Evolutionary conservation across 2,797 vertebrate species (phyloP), one percentile per base, ranked within the genome.

Genomic region (Arrhamphus sclerolepis): DNA sequence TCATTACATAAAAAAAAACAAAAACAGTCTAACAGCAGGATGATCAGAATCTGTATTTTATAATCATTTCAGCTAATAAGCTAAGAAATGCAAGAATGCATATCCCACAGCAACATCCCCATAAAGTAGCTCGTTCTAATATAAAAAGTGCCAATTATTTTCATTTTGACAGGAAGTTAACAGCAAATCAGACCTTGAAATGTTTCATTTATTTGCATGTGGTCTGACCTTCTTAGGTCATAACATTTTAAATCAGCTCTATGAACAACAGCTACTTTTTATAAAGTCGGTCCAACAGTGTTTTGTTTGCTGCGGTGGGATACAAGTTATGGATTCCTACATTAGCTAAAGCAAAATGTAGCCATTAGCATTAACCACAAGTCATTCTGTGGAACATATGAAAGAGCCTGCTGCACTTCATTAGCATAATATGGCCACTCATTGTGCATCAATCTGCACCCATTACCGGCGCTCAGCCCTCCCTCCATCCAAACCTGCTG

Each of bases 371-470:
- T 62, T 62, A 82, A 87, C 75, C 72, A 49, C 84, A 69, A 84
- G 66, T 79, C 81, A 82, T 86, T 79, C 74, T 24, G 62, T 5
- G 20, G 76, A 88, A 80, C 87, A 89, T 87, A 87, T 86, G 85
- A 89, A 81, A 85, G 78, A 18, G 70, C 52, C 73, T 73, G 79
- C 78, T 75, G 80, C 46, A 42, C 48, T 46, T 86, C 72, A 73
- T 85, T 89, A 84, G 80, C 82, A 68, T 82, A 88, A 85, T 80
- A 85, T 56, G 71, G 70, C 83, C 75, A 74, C 76, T 79, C 72
- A 82, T 86, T 69, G 68, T 66, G 82, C 76, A 81, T 87, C 85
- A 90, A 79, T 89, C 86, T 81, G 78, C 56, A 44, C 44, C 75
- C 81, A 81, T 86, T 87, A 83, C 68, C 68, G 26, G 29, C 51